Base-by-base conservation (phyloP, 2,797 vertebrate genomes). In the Eulemur coronatus region DNA sequence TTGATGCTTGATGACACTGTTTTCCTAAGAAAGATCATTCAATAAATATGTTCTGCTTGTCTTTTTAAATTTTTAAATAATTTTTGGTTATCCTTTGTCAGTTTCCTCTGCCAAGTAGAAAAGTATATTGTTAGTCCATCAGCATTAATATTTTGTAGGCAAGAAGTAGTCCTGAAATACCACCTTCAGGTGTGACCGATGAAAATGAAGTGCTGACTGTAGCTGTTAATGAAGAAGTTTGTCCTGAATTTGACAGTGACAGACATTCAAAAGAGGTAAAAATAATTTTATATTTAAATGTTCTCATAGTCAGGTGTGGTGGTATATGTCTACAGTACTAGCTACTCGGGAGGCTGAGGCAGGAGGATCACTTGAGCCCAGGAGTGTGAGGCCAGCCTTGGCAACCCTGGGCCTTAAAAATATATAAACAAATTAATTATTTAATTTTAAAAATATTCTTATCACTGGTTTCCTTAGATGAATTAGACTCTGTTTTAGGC, bases 101-200 rank as follows among this genome's bases (percentile, higher is more conserved):
- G 11, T 93, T 95, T 93, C 28, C 43, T 95, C 52, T 89, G 61
- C 55, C 76, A 76, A 80, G 43, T 89, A 88, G 26, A 92, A 95
- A 92, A 84, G 12, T 50, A 65, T 35, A 91, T 94, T 89, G 30
- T 97, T 89, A 92, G 70, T 94, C 52, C 55, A n/a, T 91, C 89
- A 46, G 52, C 35, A 81, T 91, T 95, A 24, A 95, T 97, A 35
- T 96, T 89, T 94, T 84, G n/a, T 96, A 99, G 99, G 26, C 89
- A 92, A 98, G 98, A 95, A 98, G 98, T 94, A 99, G 98, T 97
- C 98, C 98, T 94, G 99, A 99, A 98, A 98, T 98, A 91, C 86
- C 93, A 91, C 81, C 97, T 61, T 95, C 96, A 89, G 97, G 95
- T 96, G 97, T 91, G 88, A 98, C 98, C 91, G 99, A 99, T 92